These are phyloP conservation scores for Petrocephalus microphthalmus DNA, from an alignment of 2,113 vertebrate species.

Conservation along the genomic window DNA sequence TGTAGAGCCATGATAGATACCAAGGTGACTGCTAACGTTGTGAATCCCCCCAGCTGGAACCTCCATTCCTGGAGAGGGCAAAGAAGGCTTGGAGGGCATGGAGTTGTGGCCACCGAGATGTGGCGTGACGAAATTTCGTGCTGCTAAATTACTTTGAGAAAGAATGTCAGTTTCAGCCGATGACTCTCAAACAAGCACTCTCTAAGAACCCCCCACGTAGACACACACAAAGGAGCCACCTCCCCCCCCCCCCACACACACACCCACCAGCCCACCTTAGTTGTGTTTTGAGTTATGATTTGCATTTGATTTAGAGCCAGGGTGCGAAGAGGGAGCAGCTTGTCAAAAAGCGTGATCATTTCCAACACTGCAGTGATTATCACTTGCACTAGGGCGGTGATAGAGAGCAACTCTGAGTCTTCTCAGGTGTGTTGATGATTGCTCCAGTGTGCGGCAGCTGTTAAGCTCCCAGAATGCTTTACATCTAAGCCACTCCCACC, in stretches of 20 bases:
- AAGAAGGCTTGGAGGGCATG: neutral
- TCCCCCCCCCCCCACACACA: neutral
- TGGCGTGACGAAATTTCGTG: neutral
- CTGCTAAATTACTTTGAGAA: neutral
- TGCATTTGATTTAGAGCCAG: neutral
- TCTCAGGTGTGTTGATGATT: constrained; percentile 9
- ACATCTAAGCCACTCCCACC: constrained; percentile 21
- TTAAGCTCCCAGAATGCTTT: constrained; percentile 45
- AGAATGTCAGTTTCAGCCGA: neutral
- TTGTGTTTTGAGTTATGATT: neutral
- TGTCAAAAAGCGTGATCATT: neutral
- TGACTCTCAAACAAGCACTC: neutral
- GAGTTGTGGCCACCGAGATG: neutral
- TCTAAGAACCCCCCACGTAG: neutral
- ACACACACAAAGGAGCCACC: neutral
- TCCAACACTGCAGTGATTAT: neutral
- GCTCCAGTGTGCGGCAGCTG: neutral
- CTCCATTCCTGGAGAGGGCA: neutral
- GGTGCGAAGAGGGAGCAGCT: neutral
- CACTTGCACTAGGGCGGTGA: neutral
- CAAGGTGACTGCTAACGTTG: neutral
- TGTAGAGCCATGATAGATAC: neutral
- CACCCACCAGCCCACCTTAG: neutral
- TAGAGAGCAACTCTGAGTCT: neutral
- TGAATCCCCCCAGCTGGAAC: neutral